phyloP scores from a whole-genome alignment of 53 echinoderm and acorn worm genomes.

The Temnopleurus reevesii region DNA sequence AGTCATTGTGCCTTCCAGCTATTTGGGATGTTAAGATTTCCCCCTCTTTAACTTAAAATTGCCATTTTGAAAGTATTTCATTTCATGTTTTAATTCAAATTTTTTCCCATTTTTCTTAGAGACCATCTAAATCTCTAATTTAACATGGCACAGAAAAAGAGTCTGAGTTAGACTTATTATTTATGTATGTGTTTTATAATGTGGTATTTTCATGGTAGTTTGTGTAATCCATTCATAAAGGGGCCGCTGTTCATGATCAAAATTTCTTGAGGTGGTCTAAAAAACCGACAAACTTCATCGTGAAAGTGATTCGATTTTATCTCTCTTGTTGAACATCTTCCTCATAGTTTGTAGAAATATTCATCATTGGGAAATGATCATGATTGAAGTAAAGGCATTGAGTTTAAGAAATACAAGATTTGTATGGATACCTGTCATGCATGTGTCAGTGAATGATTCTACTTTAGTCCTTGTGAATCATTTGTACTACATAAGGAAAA shows the following conservation, averaged over 20 bases:
- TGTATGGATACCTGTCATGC: no score
- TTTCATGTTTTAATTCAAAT: slow-evolving; percentile 24
- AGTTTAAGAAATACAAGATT: no score
- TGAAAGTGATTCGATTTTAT: neutral
- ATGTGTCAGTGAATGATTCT: no score
- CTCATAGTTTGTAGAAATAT: neutral
- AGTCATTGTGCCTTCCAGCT: slow-evolving; percentile 11
- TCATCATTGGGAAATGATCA: no score
- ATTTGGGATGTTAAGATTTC: neutral
- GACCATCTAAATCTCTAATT: neutral
- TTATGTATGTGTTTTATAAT: neutral
- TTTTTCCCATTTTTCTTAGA: neutral
- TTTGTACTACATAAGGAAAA: no score
- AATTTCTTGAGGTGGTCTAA: neutral
- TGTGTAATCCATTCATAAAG: neutral
- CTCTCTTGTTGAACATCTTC: neutral
- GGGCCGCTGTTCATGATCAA: neutral
- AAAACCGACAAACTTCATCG: neutral
- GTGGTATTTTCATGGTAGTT: neutral
- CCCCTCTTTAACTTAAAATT: neutral
- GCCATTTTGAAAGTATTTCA: slow-evolving; percentile 11
- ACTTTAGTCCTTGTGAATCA: no score
- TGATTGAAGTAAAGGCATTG: no score
- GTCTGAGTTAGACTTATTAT: neutral
- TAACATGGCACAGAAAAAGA: neutral